These are phyloP conservation scores for Sebastes variabilis DNA, from an alignment of 2,797 vertebrate genomes.

Conservation along the genomic window DNA sequence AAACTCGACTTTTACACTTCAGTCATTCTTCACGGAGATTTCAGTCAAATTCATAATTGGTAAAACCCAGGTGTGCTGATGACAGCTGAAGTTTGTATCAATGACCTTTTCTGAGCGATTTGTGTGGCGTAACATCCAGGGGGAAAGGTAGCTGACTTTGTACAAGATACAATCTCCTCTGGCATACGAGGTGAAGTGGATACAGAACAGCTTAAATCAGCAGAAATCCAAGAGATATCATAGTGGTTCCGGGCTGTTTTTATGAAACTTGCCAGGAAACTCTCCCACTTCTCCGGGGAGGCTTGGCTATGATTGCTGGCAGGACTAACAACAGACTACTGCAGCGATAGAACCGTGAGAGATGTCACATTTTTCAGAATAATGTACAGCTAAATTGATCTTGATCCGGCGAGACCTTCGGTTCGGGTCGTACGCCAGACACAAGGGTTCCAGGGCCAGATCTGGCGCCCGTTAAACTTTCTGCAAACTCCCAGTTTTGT, in stretches of 20 bases:
- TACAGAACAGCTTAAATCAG: slow-evolving; percentile 55
- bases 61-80: slow-evolving; percentile 8
- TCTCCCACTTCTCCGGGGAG: slow-evolving; percentile 29
- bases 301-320: slow-evolving; percentile 34
- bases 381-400: slow-evolving; percentile 31
- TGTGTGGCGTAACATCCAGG: slow-evolving; percentile 3
- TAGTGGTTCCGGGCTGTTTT: slow-evolving; percentile 34
- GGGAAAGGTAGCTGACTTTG: slow-evolving; percentile 31
- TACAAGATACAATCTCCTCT: slow-evolving; percentile 41
- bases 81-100: slow-evolving; percentile 23
- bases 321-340: slow-evolving; percentile 28
- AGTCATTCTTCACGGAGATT: slow-evolving; percentile 17
- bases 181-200: slow-evolving; percentile 4
- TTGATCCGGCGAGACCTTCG: slow-evolving; percentile 19
- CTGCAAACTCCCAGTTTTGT: slow-evolving; percentile 19
- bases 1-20: background rate
- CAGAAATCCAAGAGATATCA: slow-evolving; percentile 55
- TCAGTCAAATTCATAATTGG: slow-evolving; percentile 3
- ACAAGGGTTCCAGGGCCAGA: background rate
- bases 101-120: slow-evolving; percentile 39
- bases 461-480: background rate
- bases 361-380: slow-evolving; percentile 9
- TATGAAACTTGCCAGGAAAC: slow-evolving; percentile 46
- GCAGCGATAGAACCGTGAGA: slow-evolving; percentile 18
- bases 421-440: background rate